Conservation (phyloP, 2,113 vertebrate species). For the Ailurus styani region DNA sequence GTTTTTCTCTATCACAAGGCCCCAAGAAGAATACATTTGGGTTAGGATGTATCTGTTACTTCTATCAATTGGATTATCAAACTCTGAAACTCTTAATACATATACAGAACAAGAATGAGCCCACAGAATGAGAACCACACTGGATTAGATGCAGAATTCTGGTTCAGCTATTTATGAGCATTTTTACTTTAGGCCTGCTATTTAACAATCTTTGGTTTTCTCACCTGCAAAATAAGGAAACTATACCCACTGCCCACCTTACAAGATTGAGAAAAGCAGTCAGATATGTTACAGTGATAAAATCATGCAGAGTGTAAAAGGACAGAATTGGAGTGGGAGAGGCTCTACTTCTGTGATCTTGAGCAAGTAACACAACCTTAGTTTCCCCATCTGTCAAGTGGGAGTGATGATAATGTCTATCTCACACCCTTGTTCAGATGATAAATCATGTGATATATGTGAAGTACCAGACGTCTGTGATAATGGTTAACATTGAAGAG, state of each 20-base stretch:
- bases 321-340: neutral
- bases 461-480: neutral
- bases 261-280: neutral
- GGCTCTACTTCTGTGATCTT: neutral
- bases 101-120: neutral
- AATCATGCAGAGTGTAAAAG: neutral
- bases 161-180: neutral
- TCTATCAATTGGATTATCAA: neutral
- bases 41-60: neutral
- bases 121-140: neutral
- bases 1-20: neutral
- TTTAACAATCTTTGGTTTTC: neutral
- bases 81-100: neutral
- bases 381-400: neutral
- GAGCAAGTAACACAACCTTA: neutral
- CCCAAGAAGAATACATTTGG: neutral
- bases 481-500: neutral
- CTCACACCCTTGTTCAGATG: neutral
- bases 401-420: neutral
- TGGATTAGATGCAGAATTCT: neutral
- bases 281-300: neutral
- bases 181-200: neutral
- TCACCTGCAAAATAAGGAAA: neutral
- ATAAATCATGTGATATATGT: neutral
- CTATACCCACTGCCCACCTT: neutral